phyloP scores from a whole-genome alignment of 2,797 vertebrate species.

The Cyclopterus lumpus region DNA sequence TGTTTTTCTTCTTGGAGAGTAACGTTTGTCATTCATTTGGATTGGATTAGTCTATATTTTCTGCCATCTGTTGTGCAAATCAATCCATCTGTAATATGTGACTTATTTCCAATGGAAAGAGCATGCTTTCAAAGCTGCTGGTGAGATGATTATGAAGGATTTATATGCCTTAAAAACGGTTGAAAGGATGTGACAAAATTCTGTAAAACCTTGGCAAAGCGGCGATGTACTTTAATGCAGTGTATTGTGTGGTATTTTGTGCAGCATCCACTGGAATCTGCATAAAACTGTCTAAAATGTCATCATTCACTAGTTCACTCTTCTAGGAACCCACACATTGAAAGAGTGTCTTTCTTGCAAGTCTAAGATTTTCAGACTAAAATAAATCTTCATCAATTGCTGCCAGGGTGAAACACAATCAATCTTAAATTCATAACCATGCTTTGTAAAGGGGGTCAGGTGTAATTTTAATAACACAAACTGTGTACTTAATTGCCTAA shows the following conservation, averaged over 20 bases:
- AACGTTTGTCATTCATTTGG: slow-evolving; percentile 15
- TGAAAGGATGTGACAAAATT: neutral
- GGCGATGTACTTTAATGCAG: neutral
- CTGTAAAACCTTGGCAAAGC: neutral
- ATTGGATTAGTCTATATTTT: slow-evolving; percentile 25
- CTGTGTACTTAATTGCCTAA: neutral
- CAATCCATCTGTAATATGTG: slow-evolving; percentile 18
- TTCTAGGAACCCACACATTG: neutral
- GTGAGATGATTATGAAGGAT: neutral
- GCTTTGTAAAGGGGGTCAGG: neutral
- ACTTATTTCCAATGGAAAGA: slow-evolving; percentile 3
- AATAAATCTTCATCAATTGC: neutral
- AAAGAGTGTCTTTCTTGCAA: slow-evolving; percentile 2
- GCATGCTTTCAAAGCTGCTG: neutral
- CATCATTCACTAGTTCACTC: slow-evolving; percentile 5
- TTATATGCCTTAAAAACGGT: neutral
- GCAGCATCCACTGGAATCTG: neutral
- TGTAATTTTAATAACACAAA: neutral
- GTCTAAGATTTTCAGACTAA: neutral
- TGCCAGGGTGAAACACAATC: neutral
- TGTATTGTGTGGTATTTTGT: neutral
- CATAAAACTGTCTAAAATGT: neutral
- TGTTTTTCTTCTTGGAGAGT: neutral
- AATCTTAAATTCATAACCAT: neutral
- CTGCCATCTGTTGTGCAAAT: slow-evolving; percentile 37